Evolutionary conservation across 2,888 invertebrate genomes (phyloP), one percentile per base, ranked within the genome.

Genomic region (Cryptocephalus primarius): DNA sequence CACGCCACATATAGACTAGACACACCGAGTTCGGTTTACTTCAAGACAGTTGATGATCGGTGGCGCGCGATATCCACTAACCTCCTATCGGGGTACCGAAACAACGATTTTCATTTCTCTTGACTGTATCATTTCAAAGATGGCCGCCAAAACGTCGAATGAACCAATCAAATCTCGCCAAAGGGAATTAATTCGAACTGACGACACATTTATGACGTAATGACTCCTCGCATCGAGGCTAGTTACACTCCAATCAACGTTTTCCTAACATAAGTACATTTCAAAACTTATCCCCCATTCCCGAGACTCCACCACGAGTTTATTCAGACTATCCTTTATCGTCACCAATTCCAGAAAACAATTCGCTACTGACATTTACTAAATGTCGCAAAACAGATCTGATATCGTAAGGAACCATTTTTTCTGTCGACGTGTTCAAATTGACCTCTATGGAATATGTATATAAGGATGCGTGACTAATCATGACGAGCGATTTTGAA

Each of bases 61-160:
- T 70, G 54, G 53, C 53, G 53, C 56, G 56, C 22, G 22, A 49
- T 53, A 48, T 73, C 73, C 47, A 51, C 72, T 76, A 78, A 76
- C 76, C 79, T 78, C 77, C 72, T 72, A 73, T 72, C 58, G 72
- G 50, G 62, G 63, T 51, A 48, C 43, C 52, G 42, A 53, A 54
- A 56, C 54, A 59, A 57, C 57, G 22, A 22, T 54, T 61, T 58
- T 52, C 54, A 55, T 61, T 64, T 60, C 63, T 61, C 62, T 58
- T 60, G 60, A 65, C 63, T 76, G 75, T 77, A 76, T 77, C 73
- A 77, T 79, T 79, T 76, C 75, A 76, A 79, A 80, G 75, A 80
- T 80, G 80, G 80, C 79, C 74, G 76, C 76, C 73, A 68, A 57
- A 57, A 55, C 53, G 54, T 43, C 47, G 49, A 58, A 49, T 58